These are phyloP conservation scores for Prorops nasuta DNA, from an alignment of 1,140 invertebrate genomes.

Conservation along the genomic window DNA sequence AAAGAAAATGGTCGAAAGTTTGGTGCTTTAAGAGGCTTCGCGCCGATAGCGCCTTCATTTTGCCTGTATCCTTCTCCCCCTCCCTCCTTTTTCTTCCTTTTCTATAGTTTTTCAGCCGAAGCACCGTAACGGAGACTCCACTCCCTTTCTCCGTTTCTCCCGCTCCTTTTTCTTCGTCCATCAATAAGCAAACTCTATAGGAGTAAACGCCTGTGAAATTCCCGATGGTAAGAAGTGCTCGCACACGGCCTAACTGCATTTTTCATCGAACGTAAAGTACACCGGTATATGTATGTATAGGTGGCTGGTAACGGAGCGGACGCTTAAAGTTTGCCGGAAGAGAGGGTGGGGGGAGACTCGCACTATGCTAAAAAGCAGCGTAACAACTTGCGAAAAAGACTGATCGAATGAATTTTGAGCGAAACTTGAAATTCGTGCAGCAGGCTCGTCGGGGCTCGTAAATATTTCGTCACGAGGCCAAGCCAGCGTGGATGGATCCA, in stretches of 20 bases:
- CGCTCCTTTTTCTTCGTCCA: conserved; percentile 4
- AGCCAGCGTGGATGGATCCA: too few relatives aligned
- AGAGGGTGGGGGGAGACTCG: neutral
- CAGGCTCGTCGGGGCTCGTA: too few relatives aligned
- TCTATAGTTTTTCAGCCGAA: neutral
- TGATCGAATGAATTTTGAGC: too few relatives aligned
- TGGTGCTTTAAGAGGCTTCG: conserved; percentile 3
- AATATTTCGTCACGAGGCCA: too few relatives aligned
- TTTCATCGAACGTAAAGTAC: conserved; percentile 20
- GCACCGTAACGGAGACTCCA: neutral
- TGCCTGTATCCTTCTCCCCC: neutral
- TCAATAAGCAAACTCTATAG: conserved; percentile 22
- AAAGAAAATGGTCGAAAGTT: conserved; percentile 14
- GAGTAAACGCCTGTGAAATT: conserved; percentile 16
- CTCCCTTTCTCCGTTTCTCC: neutral
- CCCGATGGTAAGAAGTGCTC: conserved; percentile 3
- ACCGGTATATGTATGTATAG: too few relatives aligned
- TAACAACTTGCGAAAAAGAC: too few relatives aligned
- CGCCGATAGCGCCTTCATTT: too few relatives aligned
- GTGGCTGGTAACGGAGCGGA: too few relatives aligned
- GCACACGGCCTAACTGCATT: conserved; percentile 11
- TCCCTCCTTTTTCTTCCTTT: neutral
- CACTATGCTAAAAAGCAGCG: too few relatives aligned
- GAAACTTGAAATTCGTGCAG: too few relatives aligned
- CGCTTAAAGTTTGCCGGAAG: too few relatives aligned